These are phyloP conservation scores for Augochlorella aurata DNA, from an alignment of 2,888 invertebrate genomes.

Conservation along the genomic window DNA sequence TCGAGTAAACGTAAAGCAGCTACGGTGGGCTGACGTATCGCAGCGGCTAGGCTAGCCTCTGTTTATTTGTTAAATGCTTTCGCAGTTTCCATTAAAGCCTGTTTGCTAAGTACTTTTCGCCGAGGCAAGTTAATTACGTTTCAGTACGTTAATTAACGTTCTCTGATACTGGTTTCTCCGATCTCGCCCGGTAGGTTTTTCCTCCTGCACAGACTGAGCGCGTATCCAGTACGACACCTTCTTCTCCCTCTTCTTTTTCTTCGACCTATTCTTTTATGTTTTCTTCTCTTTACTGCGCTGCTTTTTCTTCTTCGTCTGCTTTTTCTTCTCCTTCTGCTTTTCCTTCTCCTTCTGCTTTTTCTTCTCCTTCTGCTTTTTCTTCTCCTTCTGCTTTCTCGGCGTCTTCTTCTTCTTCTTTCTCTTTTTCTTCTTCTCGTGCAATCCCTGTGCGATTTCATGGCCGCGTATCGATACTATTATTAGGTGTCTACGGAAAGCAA, in stretches of 20 bases:
- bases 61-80: constrained; percentile 53
- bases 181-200: constrained; percentile 19
- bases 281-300: no score
- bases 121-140: constrained; percentile 44
- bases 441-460: neutral
- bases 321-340: no score
- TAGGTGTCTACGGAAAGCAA: constrained; percentile 9
- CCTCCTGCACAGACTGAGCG: neutral
- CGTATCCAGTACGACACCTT: constrained; percentile 17
- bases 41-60: constrained; percentile 16
- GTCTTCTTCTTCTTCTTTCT: neutral
- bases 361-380: neutral
- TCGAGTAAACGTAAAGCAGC: constrained; percentile 35
- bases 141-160: constrained; percentile 51
- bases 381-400: neutral
- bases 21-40: constrained; percentile 28
- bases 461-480: constrained; percentile 28
- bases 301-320: no score
- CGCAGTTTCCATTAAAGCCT: constrained; percentile 45
- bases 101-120: constrained; percentile 48
- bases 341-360: no score
- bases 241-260: neutral
- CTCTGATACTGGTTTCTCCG: constrained; percentile 28
- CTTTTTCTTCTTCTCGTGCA: neutral
- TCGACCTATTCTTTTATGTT: neutral